A percentile compares a stretch with the other conserved stretches of the same genome.
phyloP scores from a whole-genome alignment of 2,113 vertebrate species.

The Hemiprocne comata region DNA sequence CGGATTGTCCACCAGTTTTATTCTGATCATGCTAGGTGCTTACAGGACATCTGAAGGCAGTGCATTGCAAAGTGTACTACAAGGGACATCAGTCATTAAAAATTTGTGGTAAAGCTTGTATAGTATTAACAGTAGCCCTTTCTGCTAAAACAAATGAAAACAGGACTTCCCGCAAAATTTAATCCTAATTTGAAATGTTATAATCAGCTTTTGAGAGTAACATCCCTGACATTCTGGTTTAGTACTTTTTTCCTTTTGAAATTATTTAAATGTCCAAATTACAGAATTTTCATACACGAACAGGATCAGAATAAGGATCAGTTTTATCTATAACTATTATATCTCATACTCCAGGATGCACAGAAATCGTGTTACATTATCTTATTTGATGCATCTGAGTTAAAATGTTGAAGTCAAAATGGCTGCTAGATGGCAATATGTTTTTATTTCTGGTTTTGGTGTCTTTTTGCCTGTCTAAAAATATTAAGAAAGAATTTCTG shows the following conservation, averaged over 20 bases:
- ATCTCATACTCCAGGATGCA: background rate
- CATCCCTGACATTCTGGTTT: background rate
- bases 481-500: background rate
- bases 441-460: background rate
- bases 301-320: background rate
- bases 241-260: background rate
- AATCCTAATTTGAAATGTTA: background rate
- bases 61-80: background rate
- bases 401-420: background rate
- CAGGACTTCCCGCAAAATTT: background rate
- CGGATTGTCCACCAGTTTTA: background rate
- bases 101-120: background rate
- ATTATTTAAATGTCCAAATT: background rate
- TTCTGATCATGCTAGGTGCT: background rate
- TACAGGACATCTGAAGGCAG: background rate
- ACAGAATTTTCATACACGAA: background rate
- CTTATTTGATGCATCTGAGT: background rate
- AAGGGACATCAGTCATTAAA: background rate
- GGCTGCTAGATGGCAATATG: background rate
- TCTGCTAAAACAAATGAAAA: background rate
- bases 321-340: background rate
- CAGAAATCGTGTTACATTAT: background rate
- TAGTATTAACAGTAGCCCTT: background rate
- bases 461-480: background rate
- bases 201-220: background rate